A percentile compares a stretch with the other conserved stretches of the same genome.
Evolutionary conservation across 2,113 vertebrate genomes (phyloP).

Genomic region (Stigmatopora nigra): DNA sequence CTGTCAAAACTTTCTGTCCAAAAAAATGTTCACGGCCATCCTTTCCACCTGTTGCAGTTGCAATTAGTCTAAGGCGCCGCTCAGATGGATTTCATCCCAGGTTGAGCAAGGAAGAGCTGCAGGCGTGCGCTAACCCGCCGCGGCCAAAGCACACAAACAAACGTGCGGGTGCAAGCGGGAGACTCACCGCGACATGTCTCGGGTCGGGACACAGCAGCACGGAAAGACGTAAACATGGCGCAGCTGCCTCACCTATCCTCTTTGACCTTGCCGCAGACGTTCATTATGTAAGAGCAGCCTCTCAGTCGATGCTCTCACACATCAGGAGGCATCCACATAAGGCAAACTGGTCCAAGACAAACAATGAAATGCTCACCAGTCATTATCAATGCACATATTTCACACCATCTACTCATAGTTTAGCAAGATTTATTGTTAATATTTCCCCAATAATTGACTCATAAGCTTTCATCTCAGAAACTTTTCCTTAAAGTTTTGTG

Average conservation of each 20-base stretch:
- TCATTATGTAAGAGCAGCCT: slow-evolving; percentile 41
- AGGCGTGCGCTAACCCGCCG: slow-evolving; percentile 56
- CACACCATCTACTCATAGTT: too few relatives aligned
- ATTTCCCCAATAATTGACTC: too few relatives aligned
- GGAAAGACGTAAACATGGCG: slow-evolving; percentile 67
- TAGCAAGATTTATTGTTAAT: too few relatives aligned
- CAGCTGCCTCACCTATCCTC: slow-evolving; percentile 66
- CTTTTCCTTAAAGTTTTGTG: too few relatives aligned
- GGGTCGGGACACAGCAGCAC: slow-evolving; percentile 54
- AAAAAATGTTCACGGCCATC: slow-evolving; percentile 18
- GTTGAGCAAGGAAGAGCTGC: slow-evolving; percentile 65
- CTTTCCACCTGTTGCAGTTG: slow-evolving; percentile 27
- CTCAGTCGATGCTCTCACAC: background rate
- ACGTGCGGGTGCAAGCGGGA: slow-evolving; percentile 50
- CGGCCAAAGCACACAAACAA: slow-evolving; percentile 71
- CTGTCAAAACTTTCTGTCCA: slow-evolving; percentile 1
- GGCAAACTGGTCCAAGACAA: background rate
- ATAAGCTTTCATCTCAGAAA: too few relatives aligned
- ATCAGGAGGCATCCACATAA: background rate
- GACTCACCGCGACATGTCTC: slow-evolving; percentile 56
- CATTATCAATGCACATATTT: background rate
- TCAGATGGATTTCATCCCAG: slow-evolving; percentile 45
- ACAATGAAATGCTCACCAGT: background rate
- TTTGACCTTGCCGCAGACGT: slow-evolving; percentile 25
- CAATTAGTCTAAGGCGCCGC: slow-evolving; percentile 33